A percentile compares a stretch with the other conserved stretches of the same genome.
Evolutionary conservation across 2,113 vertebrate species (phyloP).

Genomic region (Sigmodon hispidus): DNA sequence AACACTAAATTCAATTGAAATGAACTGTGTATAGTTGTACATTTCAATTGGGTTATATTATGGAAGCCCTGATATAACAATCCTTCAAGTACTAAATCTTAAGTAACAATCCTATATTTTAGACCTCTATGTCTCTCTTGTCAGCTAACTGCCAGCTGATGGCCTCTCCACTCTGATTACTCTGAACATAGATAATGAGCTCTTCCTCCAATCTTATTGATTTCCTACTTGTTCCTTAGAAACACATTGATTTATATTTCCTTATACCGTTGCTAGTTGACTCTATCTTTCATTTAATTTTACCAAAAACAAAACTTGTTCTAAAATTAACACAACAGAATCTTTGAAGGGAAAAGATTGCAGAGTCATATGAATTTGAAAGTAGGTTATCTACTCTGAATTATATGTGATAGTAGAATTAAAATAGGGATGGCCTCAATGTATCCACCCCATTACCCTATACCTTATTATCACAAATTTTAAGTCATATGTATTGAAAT

Average conservation of each 20-base stretch:
- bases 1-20: constrained; percentile 59
- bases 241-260: constrained; percentile 62
- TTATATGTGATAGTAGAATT: neutral
- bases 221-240: constrained; percentile 51
- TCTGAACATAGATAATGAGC: constrained; percentile 60
- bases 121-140: constrained; percentile 45
- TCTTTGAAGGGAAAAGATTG: neutral
- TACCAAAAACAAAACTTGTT: constrained; percentile 26
- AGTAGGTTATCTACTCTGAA: neutral
- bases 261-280: constrained; percentile 50
- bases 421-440: neutral
- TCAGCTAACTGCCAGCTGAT: constrained; percentile 59
- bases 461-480: neutral
- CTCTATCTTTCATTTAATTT: constrained; percentile 59
- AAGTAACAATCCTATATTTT: constrained; percentile 35
- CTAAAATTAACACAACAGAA: constrained; percentile 3
- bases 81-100: constrained; percentile 50
- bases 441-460: neutral
- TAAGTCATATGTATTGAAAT: neutral
- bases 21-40: neutral
- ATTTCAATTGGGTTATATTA: constrained; percentile 1
- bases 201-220: constrained; percentile 60
- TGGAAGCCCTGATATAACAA: constrained; percentile 19
- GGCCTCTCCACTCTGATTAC: constrained; percentile 55
- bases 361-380: neutral